These are phyloP conservation scores for Ivindomyrus marchei DNA, from an alignment of 2,113 vertebrate genomes.

Conservation along the genomic window DNA sequence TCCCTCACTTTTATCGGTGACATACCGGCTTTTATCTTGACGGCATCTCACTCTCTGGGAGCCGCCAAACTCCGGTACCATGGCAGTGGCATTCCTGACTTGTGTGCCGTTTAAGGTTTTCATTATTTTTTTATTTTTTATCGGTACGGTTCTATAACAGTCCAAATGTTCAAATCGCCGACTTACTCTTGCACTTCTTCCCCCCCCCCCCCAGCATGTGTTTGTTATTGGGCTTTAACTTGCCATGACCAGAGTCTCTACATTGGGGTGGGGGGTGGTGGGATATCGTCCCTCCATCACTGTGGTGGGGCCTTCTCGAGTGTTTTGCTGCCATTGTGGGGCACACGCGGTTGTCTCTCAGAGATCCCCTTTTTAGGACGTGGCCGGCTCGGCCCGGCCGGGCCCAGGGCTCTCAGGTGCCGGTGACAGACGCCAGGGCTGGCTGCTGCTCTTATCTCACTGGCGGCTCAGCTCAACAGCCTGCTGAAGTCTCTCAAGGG, in stretches of 20 bases:
- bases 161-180: not conserved
- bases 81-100: not conserved
- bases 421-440: conserved; percentile 49
- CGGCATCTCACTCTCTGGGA: not conserved
- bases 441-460: conserved; percentile 43
- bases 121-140: not conserved
- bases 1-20: not conserved
- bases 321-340: not conserved
- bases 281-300: not conserved
- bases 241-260: not conserved
- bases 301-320: not conserved
- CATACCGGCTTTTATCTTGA: not conserved
- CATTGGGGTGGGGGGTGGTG: not conserved
- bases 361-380: conserved; percentile 40
- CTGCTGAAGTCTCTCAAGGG: not conserved
- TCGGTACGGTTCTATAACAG: not conserved
- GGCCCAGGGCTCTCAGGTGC: conserved; percentile 41
- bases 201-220: not conserved
- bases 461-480: not conserved
- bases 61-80: not conserved
- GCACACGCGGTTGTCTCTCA: conserved; percentile 32
- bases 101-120: not conserved
- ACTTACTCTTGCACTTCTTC: not conserved
- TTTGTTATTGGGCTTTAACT: not conserved
- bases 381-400: conserved; percentile 31